Conservation (phyloP, 2,888 invertebrate genomes). For the Tenthredo amoena region DNA sequence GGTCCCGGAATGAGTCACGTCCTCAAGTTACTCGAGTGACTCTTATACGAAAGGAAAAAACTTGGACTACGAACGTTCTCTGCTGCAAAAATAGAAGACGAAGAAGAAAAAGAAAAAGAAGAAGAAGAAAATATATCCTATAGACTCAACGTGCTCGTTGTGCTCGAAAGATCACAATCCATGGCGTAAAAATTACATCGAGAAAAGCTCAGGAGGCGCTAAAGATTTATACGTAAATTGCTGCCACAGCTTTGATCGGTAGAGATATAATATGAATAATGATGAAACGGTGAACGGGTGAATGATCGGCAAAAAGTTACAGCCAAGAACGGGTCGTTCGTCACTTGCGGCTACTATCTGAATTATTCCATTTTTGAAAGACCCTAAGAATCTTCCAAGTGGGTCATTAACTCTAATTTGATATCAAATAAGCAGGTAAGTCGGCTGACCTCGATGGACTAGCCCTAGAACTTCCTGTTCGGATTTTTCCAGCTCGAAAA, state of each 20-base stretch:
- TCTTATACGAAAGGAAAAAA: background rate
- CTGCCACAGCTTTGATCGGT: background rate
- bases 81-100: background rate
- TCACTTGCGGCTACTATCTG: background rate
- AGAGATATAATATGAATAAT: background rate
- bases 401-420: background rate
- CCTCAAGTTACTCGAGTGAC: constrained; percentile 27
- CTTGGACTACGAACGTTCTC: constrained; percentile 42
- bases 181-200: background rate
- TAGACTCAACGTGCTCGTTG: constrained; percentile 2
- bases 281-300: background rate
- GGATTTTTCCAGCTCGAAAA: no score
- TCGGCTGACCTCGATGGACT: no score
- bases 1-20: constrained; percentile 14
- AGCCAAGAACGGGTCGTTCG: background rate
- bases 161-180: background rate
- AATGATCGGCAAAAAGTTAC: background rate
- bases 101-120: background rate
- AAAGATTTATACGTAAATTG: background rate
- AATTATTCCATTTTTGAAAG: background rate
- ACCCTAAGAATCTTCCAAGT: background rate
- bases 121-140: background rate
- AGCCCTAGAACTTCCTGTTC: no score
- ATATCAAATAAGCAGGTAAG: background rate
- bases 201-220: background rate